phyloP scores from a whole-genome alignment of 1,140 invertebrate genomes.

The Epicauta chinensis region DNA sequence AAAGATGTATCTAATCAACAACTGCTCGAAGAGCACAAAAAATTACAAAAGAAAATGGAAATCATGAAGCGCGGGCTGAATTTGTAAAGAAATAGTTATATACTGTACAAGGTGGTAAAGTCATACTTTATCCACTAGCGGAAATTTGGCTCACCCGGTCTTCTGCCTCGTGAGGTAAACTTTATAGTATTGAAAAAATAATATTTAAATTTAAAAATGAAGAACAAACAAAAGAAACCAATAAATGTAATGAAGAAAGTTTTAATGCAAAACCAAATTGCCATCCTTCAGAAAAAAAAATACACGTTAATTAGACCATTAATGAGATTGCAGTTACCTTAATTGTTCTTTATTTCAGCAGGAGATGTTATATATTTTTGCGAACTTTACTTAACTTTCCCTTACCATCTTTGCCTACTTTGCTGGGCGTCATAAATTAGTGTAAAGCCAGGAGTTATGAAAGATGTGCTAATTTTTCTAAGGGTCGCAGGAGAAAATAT shows the following conservation, averaged over 20 bases:
- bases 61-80: too few species aligned
- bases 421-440: conserved; percentile 21
- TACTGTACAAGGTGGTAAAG: too few species aligned
- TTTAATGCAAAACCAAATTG: conserved; percentile 9
- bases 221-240: too few species aligned
- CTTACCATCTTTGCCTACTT: conserved; percentile 16
- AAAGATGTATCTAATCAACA: too few species aligned
- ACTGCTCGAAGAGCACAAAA: too few species aligned
- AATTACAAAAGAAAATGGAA: too few species aligned
- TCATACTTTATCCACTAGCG: too few species aligned
- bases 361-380: conserved; percentile 18
- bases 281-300: background rate
- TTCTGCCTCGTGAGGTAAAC: too few species aligned
- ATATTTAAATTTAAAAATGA: too few species aligned
- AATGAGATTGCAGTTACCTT: conserved; percentile 14
- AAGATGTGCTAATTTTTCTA: conserved; percentile 19
- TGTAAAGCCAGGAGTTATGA: conserved; percentile 20
- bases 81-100: too few species aligned
- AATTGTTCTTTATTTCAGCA: conserved; percentile 20
- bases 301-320: conserved; percentile 1
- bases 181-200: too few species aligned
- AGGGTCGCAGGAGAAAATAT: conserved; percentile 17
- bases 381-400: conserved; percentile 17
- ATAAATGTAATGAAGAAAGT: conserved; percentile 2
- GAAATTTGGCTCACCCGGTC: too few species aligned